Conservation (phyloP, 2,797 vertebrate genomes). For the Eurystomus glaucurus region DNA sequence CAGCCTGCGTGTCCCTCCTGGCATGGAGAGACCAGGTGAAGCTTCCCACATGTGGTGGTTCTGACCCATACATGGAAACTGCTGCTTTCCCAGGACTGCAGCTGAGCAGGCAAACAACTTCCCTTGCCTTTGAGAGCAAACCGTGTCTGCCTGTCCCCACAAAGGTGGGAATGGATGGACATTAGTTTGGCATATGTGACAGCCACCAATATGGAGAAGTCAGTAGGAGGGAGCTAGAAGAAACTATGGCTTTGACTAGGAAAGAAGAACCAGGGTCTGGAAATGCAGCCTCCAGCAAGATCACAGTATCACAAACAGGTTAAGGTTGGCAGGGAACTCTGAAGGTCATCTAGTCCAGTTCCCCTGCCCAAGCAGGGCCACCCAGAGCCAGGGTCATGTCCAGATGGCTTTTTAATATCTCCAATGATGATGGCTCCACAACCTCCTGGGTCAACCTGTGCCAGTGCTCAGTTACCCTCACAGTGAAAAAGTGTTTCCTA, state of each 20-base stretch:
- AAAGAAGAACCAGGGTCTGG: not conserved
- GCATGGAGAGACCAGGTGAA: rapidly evolving
- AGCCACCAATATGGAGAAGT: not conserved
- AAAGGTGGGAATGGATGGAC: rapidly evolving
- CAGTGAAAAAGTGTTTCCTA: not conserved
- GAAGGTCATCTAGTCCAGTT: not conserved
- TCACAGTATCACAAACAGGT: not conserved
- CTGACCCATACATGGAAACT: rapidly evolving
- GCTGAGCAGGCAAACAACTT: not conserved
- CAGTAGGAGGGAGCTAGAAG: not conserved
- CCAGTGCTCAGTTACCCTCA: not conserved
- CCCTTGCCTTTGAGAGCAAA: rapidly evolving
- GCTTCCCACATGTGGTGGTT: not conserved
- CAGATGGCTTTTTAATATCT: not conserved
- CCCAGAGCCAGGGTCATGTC: not conserved
- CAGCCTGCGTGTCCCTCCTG: not conserved
- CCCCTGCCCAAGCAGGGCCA: not conserved
- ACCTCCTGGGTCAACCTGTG: not conserved
- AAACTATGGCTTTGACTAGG: not conserved
- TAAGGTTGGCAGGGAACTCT: not conserved
- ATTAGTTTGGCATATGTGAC: not conserved
- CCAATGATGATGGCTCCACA: not conserved
- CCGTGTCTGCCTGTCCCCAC: not conserved
- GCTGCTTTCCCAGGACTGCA: not conserved
- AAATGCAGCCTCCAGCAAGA: not conserved